Conservation (phyloP, 2,888 invertebrate species). For the Drosophila nigritarsus region DNA sequence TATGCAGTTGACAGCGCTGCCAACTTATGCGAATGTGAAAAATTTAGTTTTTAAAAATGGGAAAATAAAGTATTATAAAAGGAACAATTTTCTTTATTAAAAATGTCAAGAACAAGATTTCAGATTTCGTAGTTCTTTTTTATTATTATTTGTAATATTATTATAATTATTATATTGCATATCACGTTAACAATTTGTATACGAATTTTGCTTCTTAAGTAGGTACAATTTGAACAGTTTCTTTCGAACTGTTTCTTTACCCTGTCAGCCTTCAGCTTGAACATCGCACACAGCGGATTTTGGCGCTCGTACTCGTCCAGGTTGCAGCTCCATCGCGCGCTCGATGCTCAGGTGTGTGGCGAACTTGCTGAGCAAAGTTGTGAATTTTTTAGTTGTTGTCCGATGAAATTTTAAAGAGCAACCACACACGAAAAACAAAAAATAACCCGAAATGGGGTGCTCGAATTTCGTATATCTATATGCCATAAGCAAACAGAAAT, state of each 20-base stretch:
- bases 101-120: too few species aligned
- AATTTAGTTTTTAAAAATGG: neutral
- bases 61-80: conserved; percentile 1
- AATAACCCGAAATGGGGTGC: conserved; percentile 26
- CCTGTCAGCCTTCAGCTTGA: too few species aligned
- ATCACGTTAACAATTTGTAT: too few species aligned
- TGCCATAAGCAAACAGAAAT: conserved; percentile 16
- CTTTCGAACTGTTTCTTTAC: too few species aligned
- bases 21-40: conserved; percentile 4
- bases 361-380: conserved; percentile 47
- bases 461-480: neutral
- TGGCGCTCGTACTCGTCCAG: too few species aligned
- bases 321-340: too few species aligned
- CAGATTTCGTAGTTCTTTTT: too few species aligned
- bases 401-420: conserved; percentile 62
- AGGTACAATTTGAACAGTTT: too few species aligned
- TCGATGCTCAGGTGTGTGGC: conserved; percentile 45
- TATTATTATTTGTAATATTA: too few species aligned
- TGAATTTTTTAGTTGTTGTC: conserved; percentile 20
- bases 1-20: neutral
- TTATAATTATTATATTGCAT: too few species aligned
- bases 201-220: too few species aligned
- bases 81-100: neutral
- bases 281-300: too few species aligned
- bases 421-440: neutral